These are phyloP conservation scores for Eupithecia subfuscata DNA, from an alignment of 2,888 invertebrate species.

Conservation along the genomic window DNA sequence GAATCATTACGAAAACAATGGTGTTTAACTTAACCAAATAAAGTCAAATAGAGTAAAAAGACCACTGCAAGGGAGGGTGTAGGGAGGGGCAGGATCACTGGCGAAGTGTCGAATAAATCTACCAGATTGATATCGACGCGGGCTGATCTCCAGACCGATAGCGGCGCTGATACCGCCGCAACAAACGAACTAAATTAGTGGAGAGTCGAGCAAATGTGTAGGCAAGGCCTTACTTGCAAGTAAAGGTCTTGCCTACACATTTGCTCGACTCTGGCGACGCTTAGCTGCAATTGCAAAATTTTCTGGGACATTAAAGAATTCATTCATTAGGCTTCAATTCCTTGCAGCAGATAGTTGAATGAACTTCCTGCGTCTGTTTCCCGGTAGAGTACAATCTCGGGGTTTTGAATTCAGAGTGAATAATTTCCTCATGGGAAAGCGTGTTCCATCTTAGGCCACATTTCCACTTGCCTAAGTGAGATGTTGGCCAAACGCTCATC, in stretches of 20 bases:
- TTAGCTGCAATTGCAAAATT: not conserved
- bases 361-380: no score
- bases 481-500: no score
- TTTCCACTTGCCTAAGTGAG: no score
- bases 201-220: not conserved
- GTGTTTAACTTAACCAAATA: not conserved
- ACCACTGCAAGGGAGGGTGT: constrained; percentile 8
- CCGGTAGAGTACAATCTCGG: no score
- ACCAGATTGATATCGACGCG: constrained; percentile 52
- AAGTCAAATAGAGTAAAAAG: not conserved
- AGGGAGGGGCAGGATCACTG: constrained; percentile 49
- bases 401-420: no score
- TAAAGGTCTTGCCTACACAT: no score
- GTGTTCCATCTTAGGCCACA: no score
- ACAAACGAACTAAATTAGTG: constrained; percentile 1
- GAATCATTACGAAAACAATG: not conserved
- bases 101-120: constrained; percentile 61
- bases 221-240: not conserved
- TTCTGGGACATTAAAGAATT: not conserved
- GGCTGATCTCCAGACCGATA: constrained; percentile 36
- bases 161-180: constrained; percentile 8
- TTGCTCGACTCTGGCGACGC: not conserved
- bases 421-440: no score
- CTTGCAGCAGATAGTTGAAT: no score
- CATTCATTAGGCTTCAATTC: not conserved